A percentile compares a stretch with the other conserved stretches of the same genome.
Evolutionary conservation across 2,113 vertebrate species (phyloP).

Genomic region (Leptodactylus fuscus): DNA sequence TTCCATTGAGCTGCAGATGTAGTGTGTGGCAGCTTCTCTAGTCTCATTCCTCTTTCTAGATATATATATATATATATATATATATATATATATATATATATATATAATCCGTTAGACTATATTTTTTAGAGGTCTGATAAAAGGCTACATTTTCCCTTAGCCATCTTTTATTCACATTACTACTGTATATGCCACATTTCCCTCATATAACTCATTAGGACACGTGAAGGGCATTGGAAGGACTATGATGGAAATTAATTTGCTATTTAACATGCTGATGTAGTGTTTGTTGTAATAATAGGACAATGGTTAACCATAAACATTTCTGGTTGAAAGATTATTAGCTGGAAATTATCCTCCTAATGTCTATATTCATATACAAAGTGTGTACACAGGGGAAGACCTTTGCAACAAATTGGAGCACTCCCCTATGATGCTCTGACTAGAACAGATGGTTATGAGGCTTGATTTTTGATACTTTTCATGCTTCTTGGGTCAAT

Average conservation of each 20-base stretch:
- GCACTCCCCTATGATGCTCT: too few species aligned
- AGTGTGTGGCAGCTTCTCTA: conserved; percentile 63
- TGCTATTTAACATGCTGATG: not conserved
- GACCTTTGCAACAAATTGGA: too few species aligned
- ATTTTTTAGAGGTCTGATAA: not conserved
- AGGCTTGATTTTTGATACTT: too few species aligned
- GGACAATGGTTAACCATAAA: not conserved
- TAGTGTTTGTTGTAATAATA: not conserved
- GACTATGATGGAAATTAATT: not conserved
- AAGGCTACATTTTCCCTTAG: not conserved
- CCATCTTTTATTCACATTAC: not conserved
- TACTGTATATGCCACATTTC: not conserved
- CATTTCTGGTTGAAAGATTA: too few species aligned
- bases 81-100: too few species aligned
- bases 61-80: too few species aligned
- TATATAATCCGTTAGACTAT: too few species aligned
- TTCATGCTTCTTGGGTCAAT: too few species aligned
- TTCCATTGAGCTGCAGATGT: conserved; percentile 70
- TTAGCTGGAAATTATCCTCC: too few species aligned
- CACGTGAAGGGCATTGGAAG: not conserved
- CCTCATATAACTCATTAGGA: not conserved
- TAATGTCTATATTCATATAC: too few species aligned
- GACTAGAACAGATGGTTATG: too few species aligned
- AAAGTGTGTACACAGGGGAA: too few species aligned
- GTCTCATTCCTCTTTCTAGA: conserved; percentile 70